Conservation (phyloP, 2,888 invertebrate genomes). For the Microctonus aethiopoides region DNA sequence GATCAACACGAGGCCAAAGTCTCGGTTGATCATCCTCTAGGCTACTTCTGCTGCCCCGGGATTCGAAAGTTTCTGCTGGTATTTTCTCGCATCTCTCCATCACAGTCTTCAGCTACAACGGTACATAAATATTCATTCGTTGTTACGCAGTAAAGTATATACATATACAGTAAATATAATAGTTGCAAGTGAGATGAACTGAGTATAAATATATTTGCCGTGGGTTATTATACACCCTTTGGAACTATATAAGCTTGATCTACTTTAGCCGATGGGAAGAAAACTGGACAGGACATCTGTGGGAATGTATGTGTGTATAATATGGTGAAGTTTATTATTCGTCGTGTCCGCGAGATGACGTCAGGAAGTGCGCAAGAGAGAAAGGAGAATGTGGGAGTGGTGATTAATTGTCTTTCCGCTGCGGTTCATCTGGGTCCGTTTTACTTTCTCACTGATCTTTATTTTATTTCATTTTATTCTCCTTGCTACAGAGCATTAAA, state of each 20-base stretch:
- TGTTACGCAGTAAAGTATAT: not conserved
- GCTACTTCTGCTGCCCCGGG: constrained; percentile 57
- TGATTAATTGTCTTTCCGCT: constrained; percentile 52
- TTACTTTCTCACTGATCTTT: constrained; percentile 22
- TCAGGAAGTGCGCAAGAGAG: constrained; percentile 46
- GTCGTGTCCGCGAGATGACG: constrained; percentile 37
- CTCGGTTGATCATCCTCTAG: constrained; percentile 50
- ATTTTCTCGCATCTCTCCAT: constrained; percentile 77
- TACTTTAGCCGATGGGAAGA: constrained; percentile 8
- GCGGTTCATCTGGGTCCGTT: constrained; percentile 25
- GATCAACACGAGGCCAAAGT: constrained; percentile 72
- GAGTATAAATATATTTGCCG: not conserved
- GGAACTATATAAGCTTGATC: constrained; percentile 10
- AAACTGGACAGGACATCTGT: constrained; percentile 12
- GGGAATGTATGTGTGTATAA: not conserved
- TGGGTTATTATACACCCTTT: constrained; percentile 4
- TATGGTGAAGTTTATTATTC: constrained; percentile 18
- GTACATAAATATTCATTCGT: constrained; percentile 22
- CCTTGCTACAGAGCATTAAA: too few relatives aligned
- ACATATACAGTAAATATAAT: constrained; percentile 8
- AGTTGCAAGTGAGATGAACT: not conserved
- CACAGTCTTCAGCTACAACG: constrained; percentile 74
- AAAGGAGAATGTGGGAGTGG: constrained; percentile 54
- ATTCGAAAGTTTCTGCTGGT: constrained; percentile 71
- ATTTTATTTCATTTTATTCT: constrained; percentile 14